Evolutionary conservation across 1,140 invertebrate species (phyloP).

Genomic region (Agrilus planipennis): DNA sequence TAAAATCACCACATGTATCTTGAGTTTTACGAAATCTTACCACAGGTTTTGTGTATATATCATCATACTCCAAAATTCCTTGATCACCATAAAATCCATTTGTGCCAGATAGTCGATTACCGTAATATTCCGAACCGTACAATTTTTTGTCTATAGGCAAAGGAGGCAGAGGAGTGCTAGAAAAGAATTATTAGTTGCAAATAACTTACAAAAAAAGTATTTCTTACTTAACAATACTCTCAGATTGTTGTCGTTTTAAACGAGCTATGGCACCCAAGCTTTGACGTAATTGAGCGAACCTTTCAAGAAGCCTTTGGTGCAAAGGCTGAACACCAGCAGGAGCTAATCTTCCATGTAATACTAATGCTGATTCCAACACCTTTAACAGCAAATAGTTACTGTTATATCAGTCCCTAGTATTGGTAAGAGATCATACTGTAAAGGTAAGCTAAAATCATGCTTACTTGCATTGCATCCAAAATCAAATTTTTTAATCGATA

Average conservation of each 20-base stretch:
- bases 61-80: slow-evolving; percentile 42
- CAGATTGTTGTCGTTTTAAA: slow-evolving; percentile 50
- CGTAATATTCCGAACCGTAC: slow-evolving; percentile 26
- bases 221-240: slow-evolving; percentile 64
- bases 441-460: slow-evolving; percentile 4
- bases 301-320: slow-evolving; percentile 74
- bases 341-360: slow-evolving; percentile 71
- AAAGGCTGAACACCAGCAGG: slow-evolving; percentile 73
- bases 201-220: not conserved
- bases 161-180: slow-evolving; percentile 60
- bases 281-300: slow-evolving; percentile 67
- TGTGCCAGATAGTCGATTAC: slow-evolving; percentile 35
- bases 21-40: slow-evolving; percentile 17
- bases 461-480: slow-evolving; percentile 54
- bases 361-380: slow-evolving; percentile 68
- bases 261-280: slow-evolving; percentile 49
- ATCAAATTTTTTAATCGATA: slow-evolving; percentile 62
- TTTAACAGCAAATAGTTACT: too few relatives aligned
- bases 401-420: too few relatives aligned
- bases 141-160: slow-evolving; percentile 45
- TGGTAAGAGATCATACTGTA: too few relatives aligned
- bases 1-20: slow-evolving; percentile 1
- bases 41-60: slow-evolving; percentile 51
- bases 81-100: slow-evolving; percentile 35
- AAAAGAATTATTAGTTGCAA: too few relatives aligned